A percentile compares a stretch with the other conserved stretches of the same genome.
Conservation (phyloP, 1,140 invertebrate species). For the Helicoverpa armigera region DNA sequence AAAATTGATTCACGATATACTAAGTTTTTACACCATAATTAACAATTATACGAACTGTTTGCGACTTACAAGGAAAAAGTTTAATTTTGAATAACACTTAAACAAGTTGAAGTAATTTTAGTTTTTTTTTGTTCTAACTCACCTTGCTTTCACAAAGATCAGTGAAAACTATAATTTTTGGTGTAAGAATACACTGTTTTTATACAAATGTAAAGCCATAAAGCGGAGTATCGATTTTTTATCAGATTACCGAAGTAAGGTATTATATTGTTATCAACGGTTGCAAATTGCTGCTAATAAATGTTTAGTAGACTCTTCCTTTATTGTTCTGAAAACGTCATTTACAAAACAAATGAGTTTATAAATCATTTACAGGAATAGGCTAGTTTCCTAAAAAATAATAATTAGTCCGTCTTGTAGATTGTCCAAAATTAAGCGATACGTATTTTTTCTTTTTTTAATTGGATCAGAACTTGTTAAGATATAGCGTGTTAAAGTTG, state of each 20-base stretch:
- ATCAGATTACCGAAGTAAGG: constrained; percentile 41
- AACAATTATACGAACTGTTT: too few relatives aligned
- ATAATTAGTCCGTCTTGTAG: too few relatives aligned
- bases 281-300: constrained; percentile 1
- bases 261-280: constrained; percentile 18
- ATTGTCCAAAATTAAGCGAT: too few relatives aligned
- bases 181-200: constrained; percentile 21
- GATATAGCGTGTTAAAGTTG: too few relatives aligned
- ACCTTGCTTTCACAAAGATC: constrained; percentile 41
- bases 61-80: too few relatives aligned
- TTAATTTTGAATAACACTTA: background rate
- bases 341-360: background rate
- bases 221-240: constrained; percentile 9
- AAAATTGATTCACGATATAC: too few relatives aligned
- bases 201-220: constrained; percentile 37
- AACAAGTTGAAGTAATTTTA: background rate
- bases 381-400: too few relatives aligned
- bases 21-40: too few relatives aligned
- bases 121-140: constrained; percentile 1
- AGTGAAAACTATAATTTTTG: constrained; percentile 34
- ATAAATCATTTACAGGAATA: too few relatives aligned
- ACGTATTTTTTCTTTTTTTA: too few relatives aligned
- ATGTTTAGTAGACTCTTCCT: constrained; percentile 21
- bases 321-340: background rate
- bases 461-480: too few relatives aligned